Conservation (phyloP, 2,113 vertebrate genomes). For the Eublepharis macularius region DNA sequence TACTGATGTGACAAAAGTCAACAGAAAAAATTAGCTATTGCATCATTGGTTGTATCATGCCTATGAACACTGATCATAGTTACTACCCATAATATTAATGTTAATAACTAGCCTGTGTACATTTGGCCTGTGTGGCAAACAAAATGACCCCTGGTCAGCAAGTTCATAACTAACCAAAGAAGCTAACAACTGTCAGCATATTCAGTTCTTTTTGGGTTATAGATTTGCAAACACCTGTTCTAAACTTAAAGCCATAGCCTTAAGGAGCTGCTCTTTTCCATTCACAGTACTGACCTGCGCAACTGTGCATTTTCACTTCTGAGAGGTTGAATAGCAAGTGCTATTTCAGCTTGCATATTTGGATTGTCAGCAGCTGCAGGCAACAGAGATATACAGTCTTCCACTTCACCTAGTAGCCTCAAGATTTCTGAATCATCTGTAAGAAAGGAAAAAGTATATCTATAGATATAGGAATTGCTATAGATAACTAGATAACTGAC, state of each 20-base stretch:
- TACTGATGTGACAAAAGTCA: not conserved
- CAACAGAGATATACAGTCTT: constrained; percentile 75
- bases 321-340: constrained; percentile 78
- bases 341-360: constrained; percentile 77
- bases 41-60: not conserved
- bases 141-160: too few relatives aligned
- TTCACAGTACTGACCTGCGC: constrained; percentile 73
- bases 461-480: too few relatives aligned
- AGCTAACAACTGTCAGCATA: not conserved
- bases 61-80: not conserved
- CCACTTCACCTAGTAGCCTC: constrained; percentile 80
- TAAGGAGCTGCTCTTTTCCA: not conserved
- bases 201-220: not conserved
- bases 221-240: too few relatives aligned
- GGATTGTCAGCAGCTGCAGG: constrained; percentile 63
- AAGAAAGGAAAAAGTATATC: constrained; percentile 28
- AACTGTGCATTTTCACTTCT: constrained; percentile 84
- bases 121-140: too few relatives aligned
- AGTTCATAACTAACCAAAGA: not conserved
- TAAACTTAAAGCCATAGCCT: too few relatives aligned
- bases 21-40: not conserved
- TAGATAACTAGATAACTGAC: too few relatives aligned
- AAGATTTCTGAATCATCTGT: constrained; percentile 79
- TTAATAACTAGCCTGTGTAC: not conserved
- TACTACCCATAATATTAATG: not conserved